Evolutionary conservation across 2,888 invertebrate genomes (phyloP), one percentile per base, ranked within the genome.

Genomic region (Drosophila histrio): DNA sequence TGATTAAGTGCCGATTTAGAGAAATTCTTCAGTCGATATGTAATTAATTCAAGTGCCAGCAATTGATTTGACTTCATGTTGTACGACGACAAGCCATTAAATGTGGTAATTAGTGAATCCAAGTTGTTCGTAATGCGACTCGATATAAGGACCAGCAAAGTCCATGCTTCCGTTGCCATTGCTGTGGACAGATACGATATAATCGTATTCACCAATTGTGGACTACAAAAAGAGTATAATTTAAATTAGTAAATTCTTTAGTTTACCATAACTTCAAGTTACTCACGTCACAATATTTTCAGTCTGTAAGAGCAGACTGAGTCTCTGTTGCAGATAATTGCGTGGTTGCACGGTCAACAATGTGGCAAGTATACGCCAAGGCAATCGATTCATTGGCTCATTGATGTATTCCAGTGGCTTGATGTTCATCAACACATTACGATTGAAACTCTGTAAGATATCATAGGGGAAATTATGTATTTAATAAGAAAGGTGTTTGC

Each of bases 161-260:
- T 82, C 91, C 92, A 92, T 1, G 92, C 91, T 64, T 92, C 92
- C 0, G 91, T 91, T 4, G 90, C 91, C 73, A 91, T 91, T 1
- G 89, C 82, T 0, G 91, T 91, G 15, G 87, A 71, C 17, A 91
- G 71, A 64, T 92, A 91, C 0, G 91, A 91, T 59, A 91, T 90
- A 26, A 92, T 88, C 0, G 86, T 82, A 22, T 87, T 78, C 3
- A 92, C 73, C 22, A 89, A 76, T 36, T 82, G 70, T 2, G 86
- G 58, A 22, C 91, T 91, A 26, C 15, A 78, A 72, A 17, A 32
- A 0, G 6, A 0, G 6, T 21, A 1, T 0, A 28, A 39, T n/a
- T n/a, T 3, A 19, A 9, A n/a, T 49, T 46, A 7, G 7, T 17
- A n/a, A 4, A n/a, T 17, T 8, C 19, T 11, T 9, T 11, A 11